These are phyloP conservation scores for Drosophila punjabiensis DNA, from an alignment of 1,140 invertebrate genomes.

Conservation along the genomic window DNA sequence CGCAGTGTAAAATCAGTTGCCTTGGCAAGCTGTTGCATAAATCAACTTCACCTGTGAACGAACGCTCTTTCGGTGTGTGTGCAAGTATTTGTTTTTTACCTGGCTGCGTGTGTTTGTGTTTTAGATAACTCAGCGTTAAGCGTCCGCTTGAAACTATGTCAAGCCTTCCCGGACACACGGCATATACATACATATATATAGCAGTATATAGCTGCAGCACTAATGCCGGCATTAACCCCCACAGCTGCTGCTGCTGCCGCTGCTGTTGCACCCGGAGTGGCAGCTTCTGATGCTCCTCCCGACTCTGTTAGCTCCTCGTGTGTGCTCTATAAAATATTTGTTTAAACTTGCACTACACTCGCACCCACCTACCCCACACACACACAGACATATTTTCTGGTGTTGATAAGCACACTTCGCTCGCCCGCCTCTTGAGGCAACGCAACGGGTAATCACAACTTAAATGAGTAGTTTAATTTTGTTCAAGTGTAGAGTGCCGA, in stretches of 20 bases:
- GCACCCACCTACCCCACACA: background rate
- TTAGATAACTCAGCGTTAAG: conserved; percentile 57
- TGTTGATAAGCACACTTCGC: conserved; percentile 79
- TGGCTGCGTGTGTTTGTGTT: conserved; percentile 48
- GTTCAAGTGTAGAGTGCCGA: conserved; percentile 61
- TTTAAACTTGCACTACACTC: conserved; percentile 60
- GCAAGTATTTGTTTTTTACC: conserved; percentile 28
- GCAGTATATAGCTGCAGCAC: conserved; percentile 5
- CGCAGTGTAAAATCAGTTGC: conserved; percentile 50
- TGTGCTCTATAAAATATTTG: conserved; percentile 82
- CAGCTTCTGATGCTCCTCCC: conserved; percentile 27
- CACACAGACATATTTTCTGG: conserved; percentile 37
- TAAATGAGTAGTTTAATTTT: conserved; percentile 80
- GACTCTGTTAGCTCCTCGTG: conserved; percentile 42
- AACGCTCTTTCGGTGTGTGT: conserved; percentile 11
- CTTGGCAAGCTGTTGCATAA: conserved; percentile 79
- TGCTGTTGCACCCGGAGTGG: conserved; percentile 26
- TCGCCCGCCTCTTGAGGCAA: conserved; percentile 60
- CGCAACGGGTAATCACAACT: conserved; percentile 77
- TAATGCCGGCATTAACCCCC: conserved; percentile 48
- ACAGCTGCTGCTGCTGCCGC: conserved; percentile 26
- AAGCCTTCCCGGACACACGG: conserved; percentile 47
- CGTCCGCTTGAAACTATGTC: conserved; percentile 71
- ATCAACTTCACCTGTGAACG: conserved; percentile 67
- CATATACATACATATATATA: conserved; percentile 12